Percentiles rank a stretch among this genome's conserved stretches.
Evolutionary conservation across 1,140 invertebrate species (phyloP).

Genomic region (Brachionus calyciflorus): DNA sequence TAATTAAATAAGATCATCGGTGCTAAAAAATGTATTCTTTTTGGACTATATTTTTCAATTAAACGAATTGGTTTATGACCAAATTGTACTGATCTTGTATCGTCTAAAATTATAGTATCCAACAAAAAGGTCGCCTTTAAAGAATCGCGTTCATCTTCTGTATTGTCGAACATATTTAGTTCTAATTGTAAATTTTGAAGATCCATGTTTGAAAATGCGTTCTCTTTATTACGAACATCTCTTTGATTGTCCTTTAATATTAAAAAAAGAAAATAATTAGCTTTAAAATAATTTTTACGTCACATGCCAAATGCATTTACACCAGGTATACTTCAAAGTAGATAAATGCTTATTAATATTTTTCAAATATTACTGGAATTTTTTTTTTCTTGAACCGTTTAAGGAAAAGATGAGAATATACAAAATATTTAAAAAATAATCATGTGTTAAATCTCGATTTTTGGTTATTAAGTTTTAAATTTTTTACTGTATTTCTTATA

Average conservation of each 20-base stretch:
- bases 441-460: too few relatives aligned
- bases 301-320: too few relatives aligned
- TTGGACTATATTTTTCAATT: slow-evolving; percentile 15
- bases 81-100: slow-evolving; percentile 1
- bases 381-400: too few relatives aligned
- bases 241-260: neutral
- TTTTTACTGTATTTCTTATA: too few relatives aligned
- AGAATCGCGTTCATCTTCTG: slow-evolving; percentile 28
- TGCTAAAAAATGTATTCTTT: neutral
- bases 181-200: slow-evolving; percentile 19
- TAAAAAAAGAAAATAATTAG: neutral
- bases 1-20: neutral
- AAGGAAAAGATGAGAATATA: too few relatives aligned
- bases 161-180: slow-evolving; percentile 9
- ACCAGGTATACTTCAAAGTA: too few relatives aligned
- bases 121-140: neutral
- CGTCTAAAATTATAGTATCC: slow-evolving; percentile 16
- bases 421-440: too few relatives aligned
- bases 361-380: too few relatives aligned
- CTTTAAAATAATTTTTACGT: too few relatives aligned
- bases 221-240: neutral
- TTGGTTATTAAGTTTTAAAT: too few relatives aligned
- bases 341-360: too few relatives aligned
- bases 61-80: neutral
- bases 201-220: slow-evolving; percentile 22